phyloP scores from a whole-genome alignment of 2,113 vertebrate genomes.

The Coptodon rendalli region DNA sequence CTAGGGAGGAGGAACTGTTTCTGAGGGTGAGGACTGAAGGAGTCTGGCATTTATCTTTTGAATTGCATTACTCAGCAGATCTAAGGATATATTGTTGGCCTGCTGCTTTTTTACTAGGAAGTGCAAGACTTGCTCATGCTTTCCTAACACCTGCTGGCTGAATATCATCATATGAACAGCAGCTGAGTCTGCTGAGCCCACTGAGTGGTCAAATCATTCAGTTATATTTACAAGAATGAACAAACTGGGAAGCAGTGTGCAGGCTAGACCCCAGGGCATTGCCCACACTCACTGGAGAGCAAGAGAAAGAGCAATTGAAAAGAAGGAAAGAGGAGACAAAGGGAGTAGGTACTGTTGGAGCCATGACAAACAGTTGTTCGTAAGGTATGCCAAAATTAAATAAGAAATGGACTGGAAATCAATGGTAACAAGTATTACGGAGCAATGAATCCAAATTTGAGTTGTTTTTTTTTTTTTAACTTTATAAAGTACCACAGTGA shows the following conservation, averaged over 20 bases:
- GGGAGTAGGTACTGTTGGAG: no score
- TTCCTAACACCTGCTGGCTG: neutral
- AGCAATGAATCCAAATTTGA: no score
- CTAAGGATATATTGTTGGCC: neutral
- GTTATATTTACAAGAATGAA: neutral
- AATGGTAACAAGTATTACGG: no score
- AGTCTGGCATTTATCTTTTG: neutral
- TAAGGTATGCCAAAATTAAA: no score
- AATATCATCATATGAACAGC: neutral
- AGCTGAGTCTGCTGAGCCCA: neutral
- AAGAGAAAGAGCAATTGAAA: neutral
- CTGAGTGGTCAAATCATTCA: neutral
- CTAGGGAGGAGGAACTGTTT: neutral
- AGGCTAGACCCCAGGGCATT: neutral
- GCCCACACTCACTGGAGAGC: no score
- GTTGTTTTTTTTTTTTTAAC: no score
- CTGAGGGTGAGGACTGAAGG: neutral
- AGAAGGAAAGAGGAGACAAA: neutral
- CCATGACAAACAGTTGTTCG: no score
- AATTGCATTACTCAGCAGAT: neutral
- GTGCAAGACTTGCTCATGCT: neutral
- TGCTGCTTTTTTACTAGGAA: neutral
- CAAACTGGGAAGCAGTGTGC: neutral
- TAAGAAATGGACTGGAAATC: no score
- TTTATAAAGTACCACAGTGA: no score